phyloP scores from a whole-genome alignment of 2,797 vertebrate genomes.

The Acrocephalus scirpaceus region DNA sequence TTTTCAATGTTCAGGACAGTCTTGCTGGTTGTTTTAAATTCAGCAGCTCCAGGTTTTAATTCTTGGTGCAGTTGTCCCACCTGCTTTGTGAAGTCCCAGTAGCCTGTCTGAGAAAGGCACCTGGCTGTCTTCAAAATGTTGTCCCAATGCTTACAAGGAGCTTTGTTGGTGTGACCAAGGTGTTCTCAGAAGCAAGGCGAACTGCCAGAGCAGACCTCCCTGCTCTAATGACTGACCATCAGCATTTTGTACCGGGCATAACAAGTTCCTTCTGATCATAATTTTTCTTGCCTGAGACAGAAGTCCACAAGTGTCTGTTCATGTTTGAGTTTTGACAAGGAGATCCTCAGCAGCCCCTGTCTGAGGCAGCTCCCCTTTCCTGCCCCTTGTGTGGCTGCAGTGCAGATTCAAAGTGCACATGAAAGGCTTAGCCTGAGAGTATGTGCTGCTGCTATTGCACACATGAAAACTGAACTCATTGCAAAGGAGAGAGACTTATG shows the following conservation, averaged over 20 bases:
- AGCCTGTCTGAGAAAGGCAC: background rate
- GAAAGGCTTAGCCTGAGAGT: background rate
- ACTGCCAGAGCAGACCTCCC: background rate
- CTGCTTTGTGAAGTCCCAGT: background rate
- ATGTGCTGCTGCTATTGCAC: background rate
- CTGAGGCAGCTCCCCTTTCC: background rate
- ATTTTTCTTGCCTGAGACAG: background rate
- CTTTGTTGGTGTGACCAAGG: background rate
- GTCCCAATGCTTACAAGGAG: background rate
- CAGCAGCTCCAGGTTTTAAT: background rate
- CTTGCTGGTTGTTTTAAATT: background rate
- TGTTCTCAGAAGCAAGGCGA: background rate
- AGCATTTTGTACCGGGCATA: background rate
- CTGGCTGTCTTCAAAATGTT: background rate
- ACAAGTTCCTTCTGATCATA: background rate
- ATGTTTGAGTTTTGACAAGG: background rate
- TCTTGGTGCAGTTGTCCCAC: background rate
- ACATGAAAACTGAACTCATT: background rate
- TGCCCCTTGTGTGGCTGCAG: fast-evolving
- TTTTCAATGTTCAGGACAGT: background rate
- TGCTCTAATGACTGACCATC: background rate
- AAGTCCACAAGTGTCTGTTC: background rate
- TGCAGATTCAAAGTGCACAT: fast-evolving
- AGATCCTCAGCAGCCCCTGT: background rate
- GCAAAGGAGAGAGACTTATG: background rate